Base-by-base conservation (phyloP, 2,797 vertebrate species). In the Gymnothorax javanicus region DNA sequence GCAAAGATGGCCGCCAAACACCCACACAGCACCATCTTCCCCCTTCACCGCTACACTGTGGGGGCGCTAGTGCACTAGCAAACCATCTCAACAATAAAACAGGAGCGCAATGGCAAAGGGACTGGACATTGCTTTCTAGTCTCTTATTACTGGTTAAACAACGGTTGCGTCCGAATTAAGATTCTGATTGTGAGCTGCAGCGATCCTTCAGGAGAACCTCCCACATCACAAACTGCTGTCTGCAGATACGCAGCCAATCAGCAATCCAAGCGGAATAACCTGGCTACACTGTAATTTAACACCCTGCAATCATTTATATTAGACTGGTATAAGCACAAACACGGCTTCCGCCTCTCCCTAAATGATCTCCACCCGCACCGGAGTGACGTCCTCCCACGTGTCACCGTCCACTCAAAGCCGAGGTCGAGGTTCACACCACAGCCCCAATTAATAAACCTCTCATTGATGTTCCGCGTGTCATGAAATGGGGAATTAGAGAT, bases 241-340 rank as follows among this genome's bases (percentile, higher is more conserved):
- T 85, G 90, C 90, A 92, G 82, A 71, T 91, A 91, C 94, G 94
- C 92, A 93, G 92, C 93, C 95, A 96, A 96, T 96, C 96, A 95
- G 94, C 95, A 96, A 96, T 96, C 96, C 95, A 93, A 88, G 6
- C 79, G 25, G 79, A 50, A 71, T 90, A 43, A 88, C 91, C 93
- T 89, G n/a, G 88, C 88, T 94, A 95, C 94, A 94, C 93, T 95
- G 95, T 96, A 95, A 96, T 96, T 96, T 96, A 89, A 85, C 86
- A 95, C 93, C 95, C 95, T 88, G 69, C 94, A 96, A 96, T 96
- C 95, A 96, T 95, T 95, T 94, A 94, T 91, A 95, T 95, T 94
- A 94, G 92, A 94, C 89, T 69, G n/a, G 23, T 9, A 69, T 69
- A 69, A n/a, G 4, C 13, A 77, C 12, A 50, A 77, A 7, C 15